These are phyloP conservation scores for Nothocercus nigrocapillus DNA, from an alignment of 2,113 vertebrate genomes.

Conservation along the genomic window DNA sequence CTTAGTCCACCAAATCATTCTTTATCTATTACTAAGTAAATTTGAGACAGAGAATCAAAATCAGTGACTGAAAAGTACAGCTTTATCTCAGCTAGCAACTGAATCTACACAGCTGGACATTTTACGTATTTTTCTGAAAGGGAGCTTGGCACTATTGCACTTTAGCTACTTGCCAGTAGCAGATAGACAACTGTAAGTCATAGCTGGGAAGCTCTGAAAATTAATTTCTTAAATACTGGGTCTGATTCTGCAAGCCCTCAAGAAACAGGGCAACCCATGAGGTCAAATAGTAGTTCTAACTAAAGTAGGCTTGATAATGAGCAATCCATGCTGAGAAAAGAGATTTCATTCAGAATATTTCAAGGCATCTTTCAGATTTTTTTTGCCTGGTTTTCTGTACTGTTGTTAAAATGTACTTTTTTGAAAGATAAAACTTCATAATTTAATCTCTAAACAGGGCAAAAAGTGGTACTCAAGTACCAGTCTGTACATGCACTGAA, in stretches of 20 bases:
- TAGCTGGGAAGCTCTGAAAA: background rate
- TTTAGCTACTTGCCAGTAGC: slow-evolving; percentile 35
- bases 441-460: background rate
- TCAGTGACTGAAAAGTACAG: background rate
- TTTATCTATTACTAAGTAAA: background rate
- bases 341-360: background rate
- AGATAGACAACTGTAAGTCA: background rate
- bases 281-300: background rate
- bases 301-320: background rate
- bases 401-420: background rate
- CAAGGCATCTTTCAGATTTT: background rate
- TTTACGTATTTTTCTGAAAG: background rate
- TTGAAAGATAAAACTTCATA: background rate
- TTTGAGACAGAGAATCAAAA: background rate
- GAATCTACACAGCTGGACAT: background rate
- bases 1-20: background rate
- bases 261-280: background rate
- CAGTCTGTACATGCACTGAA: slow-evolving; percentile 13
- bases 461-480: slow-evolving; percentile 17
- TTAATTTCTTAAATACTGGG: background rate
- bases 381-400: background rate
- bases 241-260: background rate
- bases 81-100: background rate
- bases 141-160: slow-evolving; percentile 22
- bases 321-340: background rate